These are phyloP conservation scores for Aethina tumida DNA, from an alignment of 1,140 invertebrate species.

Conservation along the genomic window DNA sequence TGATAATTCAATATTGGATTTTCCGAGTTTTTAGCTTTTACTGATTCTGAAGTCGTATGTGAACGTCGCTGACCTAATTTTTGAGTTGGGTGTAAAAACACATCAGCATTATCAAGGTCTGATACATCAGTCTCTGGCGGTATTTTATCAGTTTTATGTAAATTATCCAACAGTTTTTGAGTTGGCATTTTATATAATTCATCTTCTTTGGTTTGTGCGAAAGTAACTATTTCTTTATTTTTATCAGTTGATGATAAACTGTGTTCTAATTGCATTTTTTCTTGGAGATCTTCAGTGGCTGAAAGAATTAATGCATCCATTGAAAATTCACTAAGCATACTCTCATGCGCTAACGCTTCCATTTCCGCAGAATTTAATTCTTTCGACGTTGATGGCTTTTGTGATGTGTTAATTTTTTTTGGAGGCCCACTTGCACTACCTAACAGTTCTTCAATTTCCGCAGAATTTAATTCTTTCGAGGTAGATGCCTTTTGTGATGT, in stretches of 20 bases:
- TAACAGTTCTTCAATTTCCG: not conserved
- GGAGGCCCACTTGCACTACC: too few species aligned
- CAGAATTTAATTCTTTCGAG: not conserved
- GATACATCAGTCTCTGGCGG: slow-evolving; percentile 2
- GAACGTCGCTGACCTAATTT: not conserved
- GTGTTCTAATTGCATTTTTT: too few species aligned
- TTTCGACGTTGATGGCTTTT: too few species aligned
- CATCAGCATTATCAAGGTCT: slow-evolving; percentile 9
- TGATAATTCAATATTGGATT: not conserved
- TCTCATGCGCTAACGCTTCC: not conserved
- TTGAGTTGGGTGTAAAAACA: slow-evolving; percentile 10
- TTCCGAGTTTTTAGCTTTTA: slow-evolving; percentile 8
- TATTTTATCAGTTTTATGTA: slow-evolving; percentile 1
- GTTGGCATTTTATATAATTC: slow-evolving; percentile 10
- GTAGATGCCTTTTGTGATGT: too few species aligned
- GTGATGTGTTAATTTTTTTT: too few species aligned
- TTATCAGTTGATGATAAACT: too few species aligned
- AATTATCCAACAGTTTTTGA: slow-evolving; percentile 5
- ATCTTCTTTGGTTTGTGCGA: not conserved
- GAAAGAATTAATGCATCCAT: not conserved
- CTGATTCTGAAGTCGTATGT: slow-evolving; percentile 5
- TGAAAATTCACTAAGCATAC: not conserved
- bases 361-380: not conserved
- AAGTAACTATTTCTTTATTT: too few species aligned
- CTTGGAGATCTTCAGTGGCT: not conserved